Evolutionary conservation across 1,140 invertebrate species (phyloP).

Genomic region (Maconellicoccus hirsutus): DNA sequence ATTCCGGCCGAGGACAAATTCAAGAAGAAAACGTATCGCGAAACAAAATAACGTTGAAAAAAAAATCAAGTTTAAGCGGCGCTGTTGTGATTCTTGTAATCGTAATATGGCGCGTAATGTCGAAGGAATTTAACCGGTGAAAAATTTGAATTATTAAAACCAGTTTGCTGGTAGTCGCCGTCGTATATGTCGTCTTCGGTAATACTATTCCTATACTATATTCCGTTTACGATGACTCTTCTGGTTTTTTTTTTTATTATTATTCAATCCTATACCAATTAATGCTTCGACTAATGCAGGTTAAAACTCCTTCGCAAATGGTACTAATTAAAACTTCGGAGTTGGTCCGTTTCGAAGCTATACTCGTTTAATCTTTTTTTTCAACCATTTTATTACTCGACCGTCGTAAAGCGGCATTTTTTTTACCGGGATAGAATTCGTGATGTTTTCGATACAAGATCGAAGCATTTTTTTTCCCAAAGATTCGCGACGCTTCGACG

Average conservation of each 20-base stretch:
- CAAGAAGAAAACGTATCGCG: neutral
- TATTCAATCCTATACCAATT: neutral
- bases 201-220: neutral
- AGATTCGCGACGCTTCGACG: no score
- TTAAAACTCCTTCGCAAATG: neutral
- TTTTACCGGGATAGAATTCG: no score
- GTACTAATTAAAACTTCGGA: neutral
- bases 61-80: neutral
- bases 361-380: no score
- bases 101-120: neutral
- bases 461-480: no score
- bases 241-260: neutral
- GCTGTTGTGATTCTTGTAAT: neutral
- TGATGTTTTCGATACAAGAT: no score
- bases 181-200: neutral
- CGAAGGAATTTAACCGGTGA: neutral
- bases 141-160: constrained; percentile 1
- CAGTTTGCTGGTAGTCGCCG: neutral
- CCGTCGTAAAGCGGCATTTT: no score
- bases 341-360: no score
- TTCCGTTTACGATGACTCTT: neutral
- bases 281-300: neutral
- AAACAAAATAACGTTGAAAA: neutral
- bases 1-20: no score
- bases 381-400: no score